Evolutionary conservation across 53 echinoderm and acorn worm genomes (phyloP), one percentile per base, ranked within the genome.

Genomic region (Apostichopus leukothele): DNA sequence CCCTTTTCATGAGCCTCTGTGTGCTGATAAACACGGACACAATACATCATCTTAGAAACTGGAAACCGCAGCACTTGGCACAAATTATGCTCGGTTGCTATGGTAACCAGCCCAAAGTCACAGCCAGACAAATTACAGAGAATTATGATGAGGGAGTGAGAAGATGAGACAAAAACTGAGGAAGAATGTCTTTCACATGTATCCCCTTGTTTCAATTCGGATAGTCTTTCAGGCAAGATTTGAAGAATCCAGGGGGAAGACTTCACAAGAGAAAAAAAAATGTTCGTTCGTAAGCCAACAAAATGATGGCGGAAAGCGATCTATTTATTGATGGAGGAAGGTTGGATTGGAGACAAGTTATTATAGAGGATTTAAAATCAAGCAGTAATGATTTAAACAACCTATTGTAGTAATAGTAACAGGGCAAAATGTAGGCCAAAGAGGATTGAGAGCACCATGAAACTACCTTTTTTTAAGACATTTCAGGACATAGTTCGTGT

Each of bases 71-170:
- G 22, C 55, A 55, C 54, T 55, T 81, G 52, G 55, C 59, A 59
- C 54, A 81, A 81, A 81, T 81, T 54, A 81, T 55, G 81, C 81
- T 59, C 14, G 14, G 51, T 81, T 25, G 54, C 53, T 51, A 81
- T 81, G 81, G 23, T 57, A 16, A 81, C 81, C 10, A 81, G 81
- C 60, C 81, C 55, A 81, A 81, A 81, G 81, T 81, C 59, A 59
- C 54, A 81, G 81, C 81, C 81, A 81, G 81, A 81, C 81, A 81
- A 54, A 81, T 81, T 81, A 81, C 81, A 81, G 55, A 81, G 59
- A 81, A 81, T 81, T 81, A 81, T 21, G 80, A 80, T 21, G 81
- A 59, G 59, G 19, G n/a, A 55, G 23, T 16, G 50, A 59, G 60
- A 71, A 71, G 71, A 71, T 71, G 71, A 19, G 20, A n/a, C 13